phyloP scores from a whole-genome alignment of 2,888 invertebrate genomes.

The Gonocerus acuteangulatus region DNA sequence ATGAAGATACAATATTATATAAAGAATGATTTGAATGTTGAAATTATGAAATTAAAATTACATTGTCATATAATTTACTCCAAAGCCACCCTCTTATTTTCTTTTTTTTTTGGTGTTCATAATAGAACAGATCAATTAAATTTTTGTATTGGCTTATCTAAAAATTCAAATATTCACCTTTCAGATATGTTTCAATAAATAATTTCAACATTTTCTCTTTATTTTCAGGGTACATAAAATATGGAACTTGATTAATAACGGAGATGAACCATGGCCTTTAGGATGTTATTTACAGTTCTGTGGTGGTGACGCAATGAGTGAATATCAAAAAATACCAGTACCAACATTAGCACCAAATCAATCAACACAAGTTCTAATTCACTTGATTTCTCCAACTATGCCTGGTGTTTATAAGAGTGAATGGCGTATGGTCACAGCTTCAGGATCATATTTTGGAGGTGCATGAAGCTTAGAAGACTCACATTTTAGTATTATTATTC shows the following conservation, averaged over 20 bases:
- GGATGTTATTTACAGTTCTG: slow-evolving; percentile 70
- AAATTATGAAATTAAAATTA: too few species aligned
- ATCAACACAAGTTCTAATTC: slow-evolving; percentile 65
- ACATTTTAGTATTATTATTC: background rate
- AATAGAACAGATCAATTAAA: too few species aligned
- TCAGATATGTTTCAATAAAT: too few species aligned
- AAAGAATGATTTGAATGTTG: too few species aligned
- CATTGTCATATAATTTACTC: too few species aligned
- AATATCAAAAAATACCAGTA: slow-evolving; percentile 49
- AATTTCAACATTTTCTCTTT: too few species aligned
- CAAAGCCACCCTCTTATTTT: too few species aligned
- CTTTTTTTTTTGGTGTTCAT: too few species aligned
- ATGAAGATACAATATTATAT: too few species aligned
- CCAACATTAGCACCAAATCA: slow-evolving; percentile 69
- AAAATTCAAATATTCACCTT: too few species aligned
- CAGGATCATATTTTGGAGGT: slow-evolving; percentile 91
- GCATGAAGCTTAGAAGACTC: too few species aligned
- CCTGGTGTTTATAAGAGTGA: slow-evolving; percentile 74
- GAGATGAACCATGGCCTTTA: slow-evolving; percentile 78
- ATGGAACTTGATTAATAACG: slow-evolving; percentile 83
- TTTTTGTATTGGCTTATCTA: too few species aligned
- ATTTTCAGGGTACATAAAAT: slow-evolving; percentile 64
- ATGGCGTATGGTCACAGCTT: slow-evolving; percentile 82
- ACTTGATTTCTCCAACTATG: slow-evolving; percentile 67
- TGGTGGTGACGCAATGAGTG: slow-evolving; percentile 58